Evolutionary conservation across 2,888 invertebrate genomes (phyloP), one percentile per base, ranked within the genome.

Genomic region (Acronicta aceris): DNA sequence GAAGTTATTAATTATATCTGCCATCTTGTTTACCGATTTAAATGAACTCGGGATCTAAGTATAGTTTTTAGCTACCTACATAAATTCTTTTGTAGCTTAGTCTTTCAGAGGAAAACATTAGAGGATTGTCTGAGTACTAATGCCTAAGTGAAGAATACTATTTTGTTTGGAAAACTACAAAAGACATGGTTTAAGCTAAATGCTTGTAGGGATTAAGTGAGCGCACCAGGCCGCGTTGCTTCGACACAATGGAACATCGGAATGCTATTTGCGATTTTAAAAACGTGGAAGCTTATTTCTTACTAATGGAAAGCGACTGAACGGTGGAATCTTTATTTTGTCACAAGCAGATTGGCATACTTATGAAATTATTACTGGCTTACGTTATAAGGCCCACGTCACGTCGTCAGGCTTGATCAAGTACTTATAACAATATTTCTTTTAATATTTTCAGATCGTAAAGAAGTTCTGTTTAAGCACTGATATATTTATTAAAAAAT

Each of bases 181-280:
- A 60, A 58, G 30, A 59, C 58, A 64, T 40, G 58, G 60, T 78
- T 80, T 72, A 71, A 79, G 72, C 75, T 76, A 70, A 76, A 71
- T 76, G 75, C 71, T 74, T 74, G 59, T 71, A 72, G 82, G 81
- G 84, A 84, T 87, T 85, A 79, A 77, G 81, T 64, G 76, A 56
- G 81, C 74, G 81, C 81, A 80, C 67, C 69, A 76, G 76, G 68
- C 74, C 81, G 81, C 63, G 70, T 65, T 78, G 79, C 81, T 70
- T 76, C 70, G 64, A 78, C 80, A 82, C 83, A 87, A 83, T 85
- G 84, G 83, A 84, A 88, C 88, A 88, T 83, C 78, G 84, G 81
- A 88, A 85, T 81, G 87, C 87, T 85, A 86, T 89, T 86, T 84
- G 83, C 81, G 81, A 82, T 82, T 82, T 83, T 83, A 82, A 86